phyloP scores from a whole-genome alignment of 2,113 vertebrate species.

The Grallaria varia region DNA sequence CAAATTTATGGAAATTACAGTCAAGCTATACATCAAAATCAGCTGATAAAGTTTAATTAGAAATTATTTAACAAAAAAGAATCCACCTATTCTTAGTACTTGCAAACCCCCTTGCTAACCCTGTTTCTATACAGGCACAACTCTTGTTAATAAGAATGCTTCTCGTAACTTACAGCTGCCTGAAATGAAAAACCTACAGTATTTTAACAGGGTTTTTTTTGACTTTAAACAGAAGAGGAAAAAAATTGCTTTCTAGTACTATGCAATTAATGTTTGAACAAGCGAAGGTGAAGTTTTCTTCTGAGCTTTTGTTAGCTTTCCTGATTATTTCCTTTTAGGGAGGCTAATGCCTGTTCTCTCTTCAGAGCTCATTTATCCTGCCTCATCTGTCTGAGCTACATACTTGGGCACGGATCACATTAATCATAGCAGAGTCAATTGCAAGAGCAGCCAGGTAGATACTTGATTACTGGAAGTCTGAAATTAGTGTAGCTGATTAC shows the following conservation, averaged over 20 bases:
- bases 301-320: not conserved
- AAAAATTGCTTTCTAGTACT: not conserved
- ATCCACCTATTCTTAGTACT: not conserved
- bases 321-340: not conserved
- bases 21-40: not conserved
- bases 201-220: not conserved
- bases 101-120: not conserved
- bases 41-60: not conserved
- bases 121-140: not conserved
- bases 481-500: slow-evolving; percentile 32
- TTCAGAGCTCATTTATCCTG: not conserved
- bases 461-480: slow-evolving; percentile 36
- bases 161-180: not conserved
- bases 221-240: not conserved
- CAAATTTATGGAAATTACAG: not conserved
- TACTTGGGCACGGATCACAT: not conserved
- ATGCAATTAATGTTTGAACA: not conserved
- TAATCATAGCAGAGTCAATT: slow-evolving; percentile 5
- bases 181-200: not conserved
- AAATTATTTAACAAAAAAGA: not conserved
- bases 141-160: not conserved
- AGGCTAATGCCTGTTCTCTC: not conserved
- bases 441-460: slow-evolving; percentile 23
- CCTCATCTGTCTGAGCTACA: not conserved
- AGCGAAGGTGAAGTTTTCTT: not conserved